phyloP scores from a whole-genome alignment of 64 coral and sea anemone species.

The Trachythela sp. region DNA sequence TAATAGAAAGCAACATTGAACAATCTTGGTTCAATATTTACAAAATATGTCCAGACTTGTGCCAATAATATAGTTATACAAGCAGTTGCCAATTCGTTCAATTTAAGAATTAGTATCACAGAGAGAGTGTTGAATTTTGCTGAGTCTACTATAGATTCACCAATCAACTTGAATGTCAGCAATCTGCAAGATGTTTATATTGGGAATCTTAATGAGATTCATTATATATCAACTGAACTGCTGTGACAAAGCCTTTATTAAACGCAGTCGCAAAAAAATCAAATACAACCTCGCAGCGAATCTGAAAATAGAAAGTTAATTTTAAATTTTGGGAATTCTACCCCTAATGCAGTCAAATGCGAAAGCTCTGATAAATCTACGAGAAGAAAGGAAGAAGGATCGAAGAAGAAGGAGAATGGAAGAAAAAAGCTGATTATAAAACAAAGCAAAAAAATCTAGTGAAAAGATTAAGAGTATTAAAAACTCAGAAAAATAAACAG shows the following conservation, averaged over 20 bases:
- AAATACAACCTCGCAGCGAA: neutral
- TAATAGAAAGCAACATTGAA: constrained; percentile 54
- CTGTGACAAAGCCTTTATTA: neutral
- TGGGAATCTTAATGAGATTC: constrained; percentile 31
- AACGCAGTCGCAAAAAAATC: neutral
- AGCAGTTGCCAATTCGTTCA: constrained; percentile 33
- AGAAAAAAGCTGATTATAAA: neutral
- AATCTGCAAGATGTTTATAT: constrained; percentile 24
- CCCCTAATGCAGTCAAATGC: neutral
- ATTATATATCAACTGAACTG: constrained; percentile 39
- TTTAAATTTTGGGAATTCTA: neutral
- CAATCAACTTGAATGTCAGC: neutral
- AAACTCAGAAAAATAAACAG: neutral
- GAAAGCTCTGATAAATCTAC: neutral
- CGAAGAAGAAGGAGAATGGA: no score
- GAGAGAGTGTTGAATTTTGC: neutral
- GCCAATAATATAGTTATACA: constrained; percentile 49
- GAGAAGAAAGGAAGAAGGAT: neutral
- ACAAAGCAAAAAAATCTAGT: neutral
- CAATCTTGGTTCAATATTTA: constrained; percentile 29
- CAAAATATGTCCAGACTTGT: constrained; percentile 39
- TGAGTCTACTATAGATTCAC: neutral
- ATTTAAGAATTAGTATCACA: neutral
- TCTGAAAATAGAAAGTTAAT: neutral
- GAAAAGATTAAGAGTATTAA: neutral